These are phyloP conservation scores for Oreortyx pictus DNA, from an alignment of 2,797 vertebrate genomes.

Conservation along the genomic window DNA sequence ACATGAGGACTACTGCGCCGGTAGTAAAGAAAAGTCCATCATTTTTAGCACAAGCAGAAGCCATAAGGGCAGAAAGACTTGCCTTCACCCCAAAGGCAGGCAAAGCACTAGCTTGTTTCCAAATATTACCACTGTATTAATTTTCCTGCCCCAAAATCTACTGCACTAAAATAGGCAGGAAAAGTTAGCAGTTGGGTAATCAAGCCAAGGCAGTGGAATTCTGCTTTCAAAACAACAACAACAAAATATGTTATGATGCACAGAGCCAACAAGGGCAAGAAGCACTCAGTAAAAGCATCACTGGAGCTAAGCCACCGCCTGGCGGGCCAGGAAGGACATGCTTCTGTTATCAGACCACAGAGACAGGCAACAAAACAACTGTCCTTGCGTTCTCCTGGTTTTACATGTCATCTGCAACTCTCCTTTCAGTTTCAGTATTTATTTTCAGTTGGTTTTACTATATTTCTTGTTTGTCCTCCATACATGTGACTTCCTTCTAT, in stretches of 20 bases:
- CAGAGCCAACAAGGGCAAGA: not conserved
- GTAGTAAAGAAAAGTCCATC: not conserved
- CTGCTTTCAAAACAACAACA: not conserved
- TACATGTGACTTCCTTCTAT: constrained; percentile 65
- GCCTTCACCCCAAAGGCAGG: not conserved
- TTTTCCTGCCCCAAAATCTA: not conserved
- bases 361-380: not conserved
- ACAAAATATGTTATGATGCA: not conserved
- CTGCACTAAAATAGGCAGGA: not conserved
- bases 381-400: not conserved
- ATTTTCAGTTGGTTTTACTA: constrained; percentile 33
- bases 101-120: not conserved
- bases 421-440: constrained; percentile 57
- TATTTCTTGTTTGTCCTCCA: constrained; percentile 68
- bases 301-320: not conserved
- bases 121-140: not conserved
- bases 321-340: not conserved
- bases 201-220: not conserved
- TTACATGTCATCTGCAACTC: not conserved
- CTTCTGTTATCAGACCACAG: not conserved
- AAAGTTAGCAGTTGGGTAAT: not conserved
- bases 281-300: not conserved
- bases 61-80: not conserved
- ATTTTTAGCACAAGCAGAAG: not conserved
- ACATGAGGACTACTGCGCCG: not conserved